phyloP scores from a whole-genome alignment of 2,888 invertebrate species.

The Deilephila porcellus region DNA sequence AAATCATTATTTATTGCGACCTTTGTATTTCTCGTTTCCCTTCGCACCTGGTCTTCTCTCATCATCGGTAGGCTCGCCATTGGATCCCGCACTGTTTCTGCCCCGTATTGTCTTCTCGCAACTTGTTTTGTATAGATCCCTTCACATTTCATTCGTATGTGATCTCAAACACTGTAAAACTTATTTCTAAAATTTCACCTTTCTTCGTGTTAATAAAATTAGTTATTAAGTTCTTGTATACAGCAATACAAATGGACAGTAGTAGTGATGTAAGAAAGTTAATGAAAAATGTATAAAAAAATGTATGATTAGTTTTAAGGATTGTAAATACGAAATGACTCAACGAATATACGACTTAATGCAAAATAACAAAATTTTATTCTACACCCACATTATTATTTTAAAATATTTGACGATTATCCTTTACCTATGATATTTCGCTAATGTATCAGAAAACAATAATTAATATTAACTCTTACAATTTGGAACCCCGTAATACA shows the following conservation, averaged over 20 bases:
- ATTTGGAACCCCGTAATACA: too few species aligned
- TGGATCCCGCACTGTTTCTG: slow-evolving; percentile 11
- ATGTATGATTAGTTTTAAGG: slow-evolving; percentile 64
- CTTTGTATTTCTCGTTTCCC: slow-evolving; percentile 2
- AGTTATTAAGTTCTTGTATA: slow-evolving; percentile 52
- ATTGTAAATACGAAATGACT: slow-evolving; percentile 75
- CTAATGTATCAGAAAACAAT: too few species aligned
- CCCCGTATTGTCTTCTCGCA: slow-evolving; percentile 21
- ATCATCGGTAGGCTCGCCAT: slow-evolving; percentile 10
- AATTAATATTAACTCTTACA: too few species aligned
- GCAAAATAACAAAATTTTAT: slow-evolving; percentile 46
- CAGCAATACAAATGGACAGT: slow-evolving; percentile 74
- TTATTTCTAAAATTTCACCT: slow-evolving; percentile 32
- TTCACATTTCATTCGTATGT: slow-evolving; percentile 39
- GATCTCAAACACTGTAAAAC: slow-evolving; percentile 51
- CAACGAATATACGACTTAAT: slow-evolving; percentile 71
- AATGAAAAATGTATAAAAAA: slow-evolving; percentile 66
- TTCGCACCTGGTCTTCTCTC: background rate
- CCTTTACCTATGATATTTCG: too few species aligned
- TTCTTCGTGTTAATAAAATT: slow-evolving; percentile 45
- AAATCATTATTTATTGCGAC: slow-evolving; percentile 22
- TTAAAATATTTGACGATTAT: too few species aligned
- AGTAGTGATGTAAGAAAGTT: slow-evolving; percentile 59
- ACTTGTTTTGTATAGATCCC: background rate
- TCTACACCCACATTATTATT: background rate